Conservation (phyloP, 2,888 invertebrate species). For the Amiota minor region DNA sequence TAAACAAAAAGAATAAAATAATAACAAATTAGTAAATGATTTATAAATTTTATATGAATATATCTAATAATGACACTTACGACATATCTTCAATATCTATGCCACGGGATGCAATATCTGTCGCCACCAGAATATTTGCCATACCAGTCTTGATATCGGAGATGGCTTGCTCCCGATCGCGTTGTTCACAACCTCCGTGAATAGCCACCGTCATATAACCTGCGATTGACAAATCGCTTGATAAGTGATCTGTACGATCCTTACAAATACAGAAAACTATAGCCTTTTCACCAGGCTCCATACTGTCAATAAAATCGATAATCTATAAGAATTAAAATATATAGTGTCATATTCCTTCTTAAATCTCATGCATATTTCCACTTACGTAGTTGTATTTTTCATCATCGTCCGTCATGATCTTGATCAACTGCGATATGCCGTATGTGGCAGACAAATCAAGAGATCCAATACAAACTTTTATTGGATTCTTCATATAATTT, state of each 20-base stretch:
- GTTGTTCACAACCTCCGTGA: constrained; percentile 91
- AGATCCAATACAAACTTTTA: constrained; percentile 92
- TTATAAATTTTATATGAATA: too few species aligned
- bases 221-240: constrained; percentile 83
- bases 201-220: constrained; percentile 85
- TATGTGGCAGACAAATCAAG: constrained; percentile 92
- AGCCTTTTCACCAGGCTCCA: constrained; percentile 85
- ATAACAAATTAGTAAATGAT: too few species aligned
- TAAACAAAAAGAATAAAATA: constrained; percentile 38
- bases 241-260: constrained; percentile 85
- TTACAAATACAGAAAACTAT: constrained; percentile 95
- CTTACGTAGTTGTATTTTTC: constrained; percentile 76
- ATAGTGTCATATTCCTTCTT: neutral
- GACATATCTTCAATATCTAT: constrained; percentile 92
- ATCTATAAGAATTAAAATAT: constrained; percentile 75
- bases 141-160: constrained; percentile 86
- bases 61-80: too few species aligned
- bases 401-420: constrained; percentile 81
- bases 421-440: constrained; percentile 86
- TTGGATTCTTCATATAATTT: constrained; percentile 90
- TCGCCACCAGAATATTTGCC: constrained; percentile 90
- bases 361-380: neutral
- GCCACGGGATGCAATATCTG: constrained; percentile 95
- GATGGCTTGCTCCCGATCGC: constrained; percentile 86
- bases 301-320: constrained; percentile 80